Conservation (phyloP, 2,888 invertebrate genomes). For the Stomorhina lunata region DNA sequence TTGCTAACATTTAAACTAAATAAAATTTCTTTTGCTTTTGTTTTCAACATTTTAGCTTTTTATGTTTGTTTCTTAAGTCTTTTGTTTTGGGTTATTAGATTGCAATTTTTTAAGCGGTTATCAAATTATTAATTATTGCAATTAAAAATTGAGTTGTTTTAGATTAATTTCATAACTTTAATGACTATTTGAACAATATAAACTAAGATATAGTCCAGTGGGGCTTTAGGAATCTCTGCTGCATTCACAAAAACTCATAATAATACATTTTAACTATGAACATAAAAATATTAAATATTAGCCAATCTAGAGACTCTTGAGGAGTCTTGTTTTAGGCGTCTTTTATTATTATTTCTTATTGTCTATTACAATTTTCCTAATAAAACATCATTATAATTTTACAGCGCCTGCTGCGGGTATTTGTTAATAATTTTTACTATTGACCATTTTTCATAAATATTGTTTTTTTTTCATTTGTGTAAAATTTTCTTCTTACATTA, state of each 20-base stretch:
- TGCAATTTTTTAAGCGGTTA: too few relatives aligned
- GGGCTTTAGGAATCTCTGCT: constrained; percentile 32
- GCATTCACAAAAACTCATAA: neutral
- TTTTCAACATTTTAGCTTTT: too few relatives aligned
- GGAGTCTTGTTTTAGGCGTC: constrained; percentile 16
- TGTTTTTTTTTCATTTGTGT: constrained; percentile 1
- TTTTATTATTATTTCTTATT: constrained; percentile 5
- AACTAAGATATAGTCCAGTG: neutral
- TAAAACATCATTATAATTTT: constrained; percentile 27
- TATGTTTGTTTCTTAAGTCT: too few relatives aligned
- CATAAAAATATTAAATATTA: constrained; percentile 37
- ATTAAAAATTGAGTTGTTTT: too few relatives aligned
- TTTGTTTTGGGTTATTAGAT: too few relatives aligned
- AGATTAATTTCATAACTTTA: too few relatives aligned
- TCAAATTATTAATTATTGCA: too few relatives aligned
- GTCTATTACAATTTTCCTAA: neutral
- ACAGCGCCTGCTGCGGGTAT: constrained; percentile 23
- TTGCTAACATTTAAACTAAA: too few relatives aligned
- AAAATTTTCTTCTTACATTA: constrained; percentile 17
- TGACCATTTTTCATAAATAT: constrained; percentile 37
- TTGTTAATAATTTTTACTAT: constrained; percentile 37
- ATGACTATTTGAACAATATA: too few relatives aligned
- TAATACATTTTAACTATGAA: constrained; percentile 11
- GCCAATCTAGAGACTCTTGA: constrained; percentile 2
- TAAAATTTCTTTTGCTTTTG: too few relatives aligned